A percentile compares a stretch with the other conserved stretches of the same genome.
Evolutionary conservation across 2,888 invertebrate species (phyloP).

Genomic region (Geotrupes spiniger): DNA sequence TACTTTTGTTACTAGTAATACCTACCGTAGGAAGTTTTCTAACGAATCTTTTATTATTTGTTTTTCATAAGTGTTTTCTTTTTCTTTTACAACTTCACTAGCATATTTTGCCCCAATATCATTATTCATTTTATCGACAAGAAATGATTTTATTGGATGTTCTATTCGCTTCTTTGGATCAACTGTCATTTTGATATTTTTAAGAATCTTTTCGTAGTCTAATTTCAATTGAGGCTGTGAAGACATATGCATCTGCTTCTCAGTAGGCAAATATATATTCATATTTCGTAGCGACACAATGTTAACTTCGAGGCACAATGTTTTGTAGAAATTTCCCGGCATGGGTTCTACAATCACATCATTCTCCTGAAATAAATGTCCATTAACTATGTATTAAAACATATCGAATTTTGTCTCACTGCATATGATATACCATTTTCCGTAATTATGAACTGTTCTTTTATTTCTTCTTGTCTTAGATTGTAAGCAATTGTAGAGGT

Average conservation of each 20-base stretch:
- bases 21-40: no score
- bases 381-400: background rate
- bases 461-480: constrained; percentile 33
- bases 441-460: constrained; percentile 46
- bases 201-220: no score
- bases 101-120: no score
- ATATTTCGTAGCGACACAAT: constrained; percentile 38
- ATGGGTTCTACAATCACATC: constrained; percentile 32
- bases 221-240: constrained; percentile 34
- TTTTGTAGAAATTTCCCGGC: constrained; percentile 37
- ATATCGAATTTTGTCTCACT: constrained; percentile 31
- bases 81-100: no score
- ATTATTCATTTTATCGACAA: no score
- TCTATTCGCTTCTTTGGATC: no score
- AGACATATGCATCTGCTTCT: constrained; percentile 36
- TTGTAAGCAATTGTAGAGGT: constrained; percentile 38
- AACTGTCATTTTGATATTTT: no score
- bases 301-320: constrained; percentile 38
- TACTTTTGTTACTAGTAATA: no score
- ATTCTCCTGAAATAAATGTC: constrained; percentile 34
- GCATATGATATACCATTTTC: constrained; percentile 42
- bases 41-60: no score
- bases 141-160: no score
- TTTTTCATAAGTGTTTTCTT: no score
- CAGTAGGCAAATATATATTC: constrained; percentile 32